Percentiles rank a stretch among this genome's conserved stretches.
Evolutionary conservation across 2,113 vertebrate species (phyloP).

Genomic region (Penelope pileata): DNA sequence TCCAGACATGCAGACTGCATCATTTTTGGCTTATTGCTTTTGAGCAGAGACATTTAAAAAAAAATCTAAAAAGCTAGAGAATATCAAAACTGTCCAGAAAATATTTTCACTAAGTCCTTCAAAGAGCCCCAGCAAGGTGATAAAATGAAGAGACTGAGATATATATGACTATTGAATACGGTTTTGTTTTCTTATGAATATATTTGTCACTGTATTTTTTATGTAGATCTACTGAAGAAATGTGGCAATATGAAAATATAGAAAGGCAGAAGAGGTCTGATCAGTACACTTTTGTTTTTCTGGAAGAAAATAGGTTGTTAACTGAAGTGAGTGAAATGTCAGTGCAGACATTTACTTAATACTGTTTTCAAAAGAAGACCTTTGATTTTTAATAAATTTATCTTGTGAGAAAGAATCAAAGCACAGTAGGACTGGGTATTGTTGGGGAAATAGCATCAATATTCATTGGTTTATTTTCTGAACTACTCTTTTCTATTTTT

Average conservation of each 20-base stretch:
- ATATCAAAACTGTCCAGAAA: not conserved
- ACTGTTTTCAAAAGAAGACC: not conserved
- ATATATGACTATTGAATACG: not conserved
- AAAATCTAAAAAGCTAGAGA: not conserved
- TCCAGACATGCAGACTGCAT: not conserved
- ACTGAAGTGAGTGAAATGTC: not conserved
- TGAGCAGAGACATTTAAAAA: not conserved
- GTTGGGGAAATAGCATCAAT: not conserved
- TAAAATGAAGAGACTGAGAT: not conserved
- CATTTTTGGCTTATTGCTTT: constrained; percentile 1
- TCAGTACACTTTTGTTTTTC: no score
- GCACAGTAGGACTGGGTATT: not conserved
- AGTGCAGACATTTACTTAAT: not conserved
- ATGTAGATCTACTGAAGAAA: not conserved
- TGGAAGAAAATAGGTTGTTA: not conserved
- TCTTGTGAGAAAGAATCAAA: not conserved
- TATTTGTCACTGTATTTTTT: not conserved
- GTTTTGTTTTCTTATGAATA: not conserved
- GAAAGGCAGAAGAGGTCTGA: not conserved
- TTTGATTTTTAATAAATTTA: not conserved
- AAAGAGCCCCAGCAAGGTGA: not conserved
- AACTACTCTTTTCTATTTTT: not conserved
- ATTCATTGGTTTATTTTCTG: not conserved
- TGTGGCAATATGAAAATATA: not conserved
- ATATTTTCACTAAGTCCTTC: not conserved